Base-by-base conservation (phyloP, 1,140 invertebrate species). In the Gyrodactylus salaris region DNA sequence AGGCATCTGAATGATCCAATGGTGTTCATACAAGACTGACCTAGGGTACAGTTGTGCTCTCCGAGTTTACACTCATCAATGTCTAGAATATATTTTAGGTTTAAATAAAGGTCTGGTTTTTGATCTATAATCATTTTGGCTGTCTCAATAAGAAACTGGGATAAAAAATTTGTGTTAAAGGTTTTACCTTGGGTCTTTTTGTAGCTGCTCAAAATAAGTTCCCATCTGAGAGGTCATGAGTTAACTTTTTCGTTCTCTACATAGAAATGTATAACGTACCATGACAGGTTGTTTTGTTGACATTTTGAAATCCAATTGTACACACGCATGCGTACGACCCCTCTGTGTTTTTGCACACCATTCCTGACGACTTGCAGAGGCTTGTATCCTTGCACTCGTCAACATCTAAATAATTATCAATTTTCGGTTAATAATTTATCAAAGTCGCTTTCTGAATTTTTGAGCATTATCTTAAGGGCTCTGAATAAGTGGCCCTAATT, bases 311-410 rank as follows among this genome's bases (percentile, higher is more conserved):
- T 1, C 79, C 79, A 19, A 76, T 75, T 75, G 77, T 77, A 75
- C 80, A 81, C 74, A 77, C 76, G 76, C 80, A 81, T 68, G 78
- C 78, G 68, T 77, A 81, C 25, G 78, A 78, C 0, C 80, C 80
- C 21, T 76, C 84, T 74, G 87, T 85, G 78, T 91, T 91, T 71
- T 86, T 85, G 78, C 89, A 91, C 74, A 86, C 85, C 0, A 88
- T 88, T 79, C 87, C 86, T 27, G 84, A 83, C 78, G 89, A 86
- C 80, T 88, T 90, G 74, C 85, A 85, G 77, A 86, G 86, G 7
- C 85, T 85, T 26, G 86, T 86, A n/a, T 87, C 78, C 20, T 79
- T 76, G 80, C 89, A 91, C 78, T 91, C 89, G 79, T 91, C 87
- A 75, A 73, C 21, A 34, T 72, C 74, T 1, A n/a, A 21, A 23